These are phyloP conservation scores for Drosophila koepferae DNA, from an alignment of 2,888 invertebrate genomes.

Conservation along the genomic window DNA sequence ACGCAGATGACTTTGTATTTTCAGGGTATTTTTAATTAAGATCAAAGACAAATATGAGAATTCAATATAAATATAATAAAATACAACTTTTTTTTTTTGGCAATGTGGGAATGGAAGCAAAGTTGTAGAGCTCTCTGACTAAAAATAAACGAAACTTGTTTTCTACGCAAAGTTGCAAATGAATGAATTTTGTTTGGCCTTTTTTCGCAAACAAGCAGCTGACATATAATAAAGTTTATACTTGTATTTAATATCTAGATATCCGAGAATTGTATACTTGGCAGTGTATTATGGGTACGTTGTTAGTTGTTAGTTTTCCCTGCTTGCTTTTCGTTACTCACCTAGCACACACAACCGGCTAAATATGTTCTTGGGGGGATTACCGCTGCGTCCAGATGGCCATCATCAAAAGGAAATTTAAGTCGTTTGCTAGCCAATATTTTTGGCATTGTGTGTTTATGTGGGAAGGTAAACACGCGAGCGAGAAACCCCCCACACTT, in stretches of 20 bases:
- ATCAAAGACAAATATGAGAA: background rate
- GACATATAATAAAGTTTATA: conserved; percentile 1
- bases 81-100: background rate
- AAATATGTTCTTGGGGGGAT: conserved; percentile 38
- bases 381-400: conserved; percentile 58
- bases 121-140: background rate
- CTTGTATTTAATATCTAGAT: background rate
- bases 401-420: conserved; percentile 60
- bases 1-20: background rate
- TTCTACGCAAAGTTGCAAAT: conserved; percentile 9
- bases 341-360: conserved; percentile 3
- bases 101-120: background rate
- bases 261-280: background rate
- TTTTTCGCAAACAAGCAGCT: conserved; percentile 1
- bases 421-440: conserved; percentile 62
- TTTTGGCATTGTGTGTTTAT: conserved; percentile 54
- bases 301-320: conserved; percentile 14
- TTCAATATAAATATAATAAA: conserved; percentile 8
- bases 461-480: conserved; percentile 75
- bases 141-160: conserved; percentile 41
- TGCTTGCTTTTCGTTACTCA: conserved; percentile 27
- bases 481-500: conserved; percentile 10
- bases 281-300: conserved; percentile 38
- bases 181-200: background rate
- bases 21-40: background rate